These are phyloP conservation scores for Siderastrea siderea DNA, from an alignment of 92 coral and sea anemone genomes.

Conservation along the genomic window DNA sequence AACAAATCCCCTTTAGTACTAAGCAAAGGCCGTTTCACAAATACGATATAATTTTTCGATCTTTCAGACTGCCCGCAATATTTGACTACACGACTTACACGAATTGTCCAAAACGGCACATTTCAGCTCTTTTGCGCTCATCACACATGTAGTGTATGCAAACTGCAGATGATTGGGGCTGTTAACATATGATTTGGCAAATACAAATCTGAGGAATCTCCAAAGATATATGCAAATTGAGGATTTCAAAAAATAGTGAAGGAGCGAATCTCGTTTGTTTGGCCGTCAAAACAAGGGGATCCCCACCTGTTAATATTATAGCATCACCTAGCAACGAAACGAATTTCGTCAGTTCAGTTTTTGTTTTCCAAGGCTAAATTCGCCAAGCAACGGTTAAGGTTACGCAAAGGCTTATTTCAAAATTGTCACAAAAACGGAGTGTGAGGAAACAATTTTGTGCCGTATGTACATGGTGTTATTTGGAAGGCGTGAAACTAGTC, in stretches of 20 bases:
- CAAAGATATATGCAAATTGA: constrained; percentile 10
- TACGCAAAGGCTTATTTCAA: background rate
- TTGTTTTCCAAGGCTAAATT: background rate
- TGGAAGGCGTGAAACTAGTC: background rate
- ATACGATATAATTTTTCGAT: too few relatives aligned
- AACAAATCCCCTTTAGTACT: too few relatives aligned
- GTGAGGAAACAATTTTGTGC: background rate
- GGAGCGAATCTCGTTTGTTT: background rate
- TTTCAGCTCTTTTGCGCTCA: background rate
- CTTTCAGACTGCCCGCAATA: too few relatives aligned
- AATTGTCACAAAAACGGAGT: background rate
- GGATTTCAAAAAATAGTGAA: background rate
- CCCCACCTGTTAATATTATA: constrained; percentile 21
- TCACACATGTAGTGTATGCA: background rate
- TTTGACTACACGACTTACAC: too few relatives aligned
- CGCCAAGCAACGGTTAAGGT: constrained; percentile 1
- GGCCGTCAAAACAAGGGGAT: background rate
- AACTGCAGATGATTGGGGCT: too few relatives aligned
- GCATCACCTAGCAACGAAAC: constrained; percentile 12
- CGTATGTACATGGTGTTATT: background rate
- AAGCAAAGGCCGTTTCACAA: too few relatives aligned
- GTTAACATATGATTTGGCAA: too few relatives aligned
- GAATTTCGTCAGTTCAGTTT: background rate
- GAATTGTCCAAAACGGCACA: too few relatives aligned
- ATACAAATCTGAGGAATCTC: background rate